Conservation (phyloP, 2,888 invertebrate genomes). For the Apomyelois bistriatella region DNA sequence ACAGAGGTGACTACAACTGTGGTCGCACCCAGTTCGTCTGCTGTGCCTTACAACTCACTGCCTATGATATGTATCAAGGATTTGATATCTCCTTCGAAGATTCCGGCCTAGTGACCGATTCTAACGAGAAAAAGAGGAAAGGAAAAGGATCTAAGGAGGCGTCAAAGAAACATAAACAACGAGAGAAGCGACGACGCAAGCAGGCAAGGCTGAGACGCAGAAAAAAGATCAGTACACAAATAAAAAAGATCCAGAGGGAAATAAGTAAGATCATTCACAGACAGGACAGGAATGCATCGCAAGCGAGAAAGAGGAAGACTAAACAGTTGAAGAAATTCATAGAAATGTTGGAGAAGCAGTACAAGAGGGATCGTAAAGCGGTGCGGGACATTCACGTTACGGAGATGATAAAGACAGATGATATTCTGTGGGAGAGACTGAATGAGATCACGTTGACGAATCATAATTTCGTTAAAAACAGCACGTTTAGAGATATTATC, state of each 20-base stretch:
- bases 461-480: conserved; percentile 42
- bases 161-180: conserved; percentile 21
- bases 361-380: conserved; percentile 48
- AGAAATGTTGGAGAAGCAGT: conserved; percentile 51
- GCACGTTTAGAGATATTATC: conserved; percentile 53
- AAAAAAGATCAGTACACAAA: conserved; percentile 47
- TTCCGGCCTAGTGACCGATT: conserved; percentile 45
- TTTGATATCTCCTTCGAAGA: conserved; percentile 59
- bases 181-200: conserved; percentile 32
- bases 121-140: conserved; percentile 38
- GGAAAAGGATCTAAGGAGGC: conserved; percentile 31
- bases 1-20: conserved; percentile 60
- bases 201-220: conserved; percentile 42
- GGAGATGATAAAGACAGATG: conserved; percentile 49
- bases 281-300: conserved; percentile 50
- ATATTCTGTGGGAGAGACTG: conserved; percentile 34
- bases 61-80: conserved; percentile 61
- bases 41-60: conserved; percentile 50
- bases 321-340: conserved; percentile 58
- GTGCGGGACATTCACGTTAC: conserved; percentile 51
- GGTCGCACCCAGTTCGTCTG: conserved; percentile 59
- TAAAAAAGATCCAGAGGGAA: conserved; percentile 47
- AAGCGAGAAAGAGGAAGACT: conserved; percentile 48
- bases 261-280: conserved; percentile 50
- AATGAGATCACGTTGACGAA: conserved; percentile 44